Evolutionary conservation across 1,140 invertebrate genomes (phyloP), one percentile per base, ranked within the genome.

Genomic region (Papilio glaucus): DNA sequence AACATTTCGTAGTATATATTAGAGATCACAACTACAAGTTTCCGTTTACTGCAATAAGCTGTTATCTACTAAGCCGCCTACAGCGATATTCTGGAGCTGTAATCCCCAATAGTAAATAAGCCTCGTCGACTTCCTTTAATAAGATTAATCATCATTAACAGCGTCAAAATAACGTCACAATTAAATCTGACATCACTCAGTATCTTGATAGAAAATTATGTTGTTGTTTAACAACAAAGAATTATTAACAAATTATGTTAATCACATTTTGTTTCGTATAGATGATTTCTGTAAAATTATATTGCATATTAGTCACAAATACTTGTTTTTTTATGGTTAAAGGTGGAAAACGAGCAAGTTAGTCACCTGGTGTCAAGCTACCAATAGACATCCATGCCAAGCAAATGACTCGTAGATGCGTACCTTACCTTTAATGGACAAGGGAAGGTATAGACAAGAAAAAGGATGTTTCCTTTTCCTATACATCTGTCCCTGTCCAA

Each of bases 71-170:
- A 49, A 49, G 8, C 4, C 3, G 49, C 49, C 12, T 57, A 57
- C 49, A 57, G 49, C 21, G 15, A 57, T 26, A 57, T 24, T 57
- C 49, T 13, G 21, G 4, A 57, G 21, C 49, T 8, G 18, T 57
- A 26, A 57, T 57, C 49, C 21, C 5, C 21, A 24, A 53, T 53
- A 24, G 45, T 15, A 49, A 49, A 53, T 53, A 53, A 53, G 21
- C 49, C 15, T 18, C n/a, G 42, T 33, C 29, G 29, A 33, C 21
- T 24, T 9, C 21, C 18, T 53, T 21, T 53, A 53, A 53, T 53
- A 53, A 53, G 49, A 53, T 26, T 53, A 53, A 26, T 26, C 18
- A 49, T 18, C 15, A 49, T 49, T 49, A n/a, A 10, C 8, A 53
- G 49, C 49, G 18, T 53, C 18, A 26, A 53, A 53, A 53, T 53